Evolutionary conservation across 2,113 vertebrate species (phyloP).

Genomic region (Cheirogaleus medius): DNA sequence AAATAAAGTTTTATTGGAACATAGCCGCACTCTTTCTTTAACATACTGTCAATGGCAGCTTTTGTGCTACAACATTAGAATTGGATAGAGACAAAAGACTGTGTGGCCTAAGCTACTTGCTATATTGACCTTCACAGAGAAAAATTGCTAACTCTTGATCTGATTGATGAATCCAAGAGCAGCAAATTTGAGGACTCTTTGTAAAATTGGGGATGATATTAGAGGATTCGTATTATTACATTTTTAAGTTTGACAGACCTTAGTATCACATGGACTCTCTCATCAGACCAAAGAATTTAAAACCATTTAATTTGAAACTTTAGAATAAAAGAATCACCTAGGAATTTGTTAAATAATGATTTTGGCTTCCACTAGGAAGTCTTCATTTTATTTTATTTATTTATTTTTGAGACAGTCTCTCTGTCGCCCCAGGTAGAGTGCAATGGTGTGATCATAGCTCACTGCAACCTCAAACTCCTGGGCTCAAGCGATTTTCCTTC

Average conservation of each 20-base stretch:
- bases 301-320: constrained; percentile 4
- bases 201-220: not conserved
- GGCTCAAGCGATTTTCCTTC: too few species aligned
- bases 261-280: not conserved
- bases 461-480: too few species aligned
- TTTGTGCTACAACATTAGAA: not conserved
- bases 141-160: not conserved
- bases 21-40: not conserved
- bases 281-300: not conserved
- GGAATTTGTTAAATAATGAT: not conserved
- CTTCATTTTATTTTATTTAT: too few species aligned
- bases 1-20: not conserved
- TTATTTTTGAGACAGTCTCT: too few species aligned
- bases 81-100: not conserved
- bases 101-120: not conserved
- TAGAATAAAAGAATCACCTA: not conserved
- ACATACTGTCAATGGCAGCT: not conserved
- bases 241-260: not conserved
- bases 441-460: too few species aligned
- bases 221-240: not conserved
- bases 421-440: too few species aligned
- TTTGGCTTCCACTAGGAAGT: not conserved
- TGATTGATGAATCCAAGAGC: not conserved
- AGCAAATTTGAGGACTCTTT: not conserved
- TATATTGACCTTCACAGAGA: not conserved